Conservation (phyloP, 2,888 invertebrate species). For the Pheosia tremula region DNA sequence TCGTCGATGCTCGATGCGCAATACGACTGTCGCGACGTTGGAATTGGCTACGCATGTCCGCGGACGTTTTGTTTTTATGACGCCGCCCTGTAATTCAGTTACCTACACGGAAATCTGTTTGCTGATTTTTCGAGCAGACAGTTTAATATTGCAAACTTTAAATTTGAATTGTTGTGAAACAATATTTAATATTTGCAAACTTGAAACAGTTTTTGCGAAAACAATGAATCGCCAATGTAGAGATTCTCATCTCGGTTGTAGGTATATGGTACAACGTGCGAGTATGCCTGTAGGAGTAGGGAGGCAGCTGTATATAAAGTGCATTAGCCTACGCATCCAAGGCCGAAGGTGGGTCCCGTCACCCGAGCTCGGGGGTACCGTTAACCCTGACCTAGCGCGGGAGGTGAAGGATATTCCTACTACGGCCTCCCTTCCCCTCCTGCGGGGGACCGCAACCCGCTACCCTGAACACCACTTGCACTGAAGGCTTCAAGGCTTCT, state of each 20-base stretch:
- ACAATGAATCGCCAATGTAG: too few species aligned
- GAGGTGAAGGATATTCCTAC: slow-evolving; percentile 82
- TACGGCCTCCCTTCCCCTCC: slow-evolving; percentile 66
- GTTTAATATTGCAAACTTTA: slow-evolving; percentile 3
- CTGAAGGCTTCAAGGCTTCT: slow-evolving; percentile 66
- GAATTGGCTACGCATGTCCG: slow-evolving; percentile 79
- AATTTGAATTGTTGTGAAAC: neutral
- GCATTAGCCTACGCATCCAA: slow-evolving; percentile 69
- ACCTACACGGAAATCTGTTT: slow-evolving; percentile 29
- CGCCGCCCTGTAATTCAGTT: slow-evolving; percentile 44
- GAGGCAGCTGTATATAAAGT: slow-evolving; percentile 34
- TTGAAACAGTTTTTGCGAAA: neutral
- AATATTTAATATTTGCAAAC: neutral
- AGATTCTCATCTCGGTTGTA: neutral
- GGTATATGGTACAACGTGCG: neutral
- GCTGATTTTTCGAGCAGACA: slow-evolving; percentile 14
- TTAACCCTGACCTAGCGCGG: slow-evolving; percentile 83
- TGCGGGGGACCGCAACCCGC: slow-evolving; percentile 51
- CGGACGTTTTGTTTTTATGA: slow-evolving; percentile 62
- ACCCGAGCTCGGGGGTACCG: slow-evolving; percentile 75
- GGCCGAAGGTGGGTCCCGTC: slow-evolving; percentile 80
- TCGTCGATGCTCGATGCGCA: slow-evolving; percentile 54
- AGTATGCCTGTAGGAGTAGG: neutral
- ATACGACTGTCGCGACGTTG: slow-evolving; percentile 55
- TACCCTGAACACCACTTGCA: slow-evolving; percentile 67